Base-by-base conservation (phyloP, 2,113 vertebrate genomes). In the Hirundichthys speculiger region DNA sequence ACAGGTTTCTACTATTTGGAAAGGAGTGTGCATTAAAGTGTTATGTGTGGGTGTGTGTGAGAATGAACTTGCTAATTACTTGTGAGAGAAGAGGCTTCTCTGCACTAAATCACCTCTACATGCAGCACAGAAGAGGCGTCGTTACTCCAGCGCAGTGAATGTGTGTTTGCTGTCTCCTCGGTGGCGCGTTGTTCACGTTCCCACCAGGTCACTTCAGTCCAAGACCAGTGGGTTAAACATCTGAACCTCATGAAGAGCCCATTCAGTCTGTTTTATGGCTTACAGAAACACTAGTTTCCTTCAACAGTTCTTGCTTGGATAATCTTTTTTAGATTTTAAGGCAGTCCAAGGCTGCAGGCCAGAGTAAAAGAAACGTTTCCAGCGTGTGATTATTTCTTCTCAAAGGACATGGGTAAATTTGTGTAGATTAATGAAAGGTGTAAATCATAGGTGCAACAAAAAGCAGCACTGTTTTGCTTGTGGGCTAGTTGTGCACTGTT, bases 171-270 rank as follows among this genome's bases (percentile, higher is more conserved):
- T 55, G 53, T 61, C 65, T 68, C 34, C 42, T 30, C 51, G 55
- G 64, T 49, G 75, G 76, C 81, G 60, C 74, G 25, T 55, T 56
- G 65, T 76, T 71, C 67, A 57, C 77, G 67, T 79, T 80, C 69
- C 73, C 66, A 76, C 47, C 47, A 74, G 78, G 86, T 83, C 80
- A 76, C 58, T 25, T 78, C 53, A 69, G 85, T 76, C 62, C 84
- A 77, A 55, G 34, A 49, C 60, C 65, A 66, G 24, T 34, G 38
- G 64, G 56, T 68, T 64, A 66, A 71, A 86, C 79, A 85, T 82
- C 80, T 89, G 79, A 85, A 73, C 79, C 53, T 79, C 76, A 84
- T 85, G 80, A 73, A 72, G 72, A 59, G 79, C 64, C 59, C 27
- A 22, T 79, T 63, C 71, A 64, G 73, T 42, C 59, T 47, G 42